Evolutionary conservation across 1,140 invertebrate genomes (phyloP).

Genomic region (Drosophila albomicans): DNA sequence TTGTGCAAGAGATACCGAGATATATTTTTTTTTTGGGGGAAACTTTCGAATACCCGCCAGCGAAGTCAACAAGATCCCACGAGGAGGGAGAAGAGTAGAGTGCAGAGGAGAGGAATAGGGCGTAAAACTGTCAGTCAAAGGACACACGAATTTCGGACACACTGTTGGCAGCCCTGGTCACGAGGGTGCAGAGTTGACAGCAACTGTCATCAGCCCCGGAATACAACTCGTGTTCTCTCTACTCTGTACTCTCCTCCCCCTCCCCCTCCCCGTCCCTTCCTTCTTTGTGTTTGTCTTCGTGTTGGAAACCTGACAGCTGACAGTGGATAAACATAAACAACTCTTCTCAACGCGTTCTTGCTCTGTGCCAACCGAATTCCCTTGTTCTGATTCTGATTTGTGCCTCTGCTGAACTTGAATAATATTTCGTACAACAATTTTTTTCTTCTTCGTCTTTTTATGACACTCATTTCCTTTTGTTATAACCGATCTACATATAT

Average conservation of each 20-base stretch:
- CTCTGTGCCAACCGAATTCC: conserved; percentile 8
- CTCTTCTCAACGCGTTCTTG: background rate
- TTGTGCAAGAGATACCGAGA: conserved; percentile 35
- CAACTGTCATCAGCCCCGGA: conserved; percentile 34
- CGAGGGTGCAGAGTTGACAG: conserved; percentile 51
- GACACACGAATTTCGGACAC: conserved; percentile 34
- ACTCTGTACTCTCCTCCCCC: too few species aligned
- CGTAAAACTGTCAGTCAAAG: conserved; percentile 50
- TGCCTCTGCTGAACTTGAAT: background rate
- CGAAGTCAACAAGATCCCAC: background rate
- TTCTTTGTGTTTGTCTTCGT: conserved; percentile 38
- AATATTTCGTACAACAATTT: background rate
- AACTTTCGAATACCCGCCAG: conserved; percentile 8
- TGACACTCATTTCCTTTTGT: too few species aligned
- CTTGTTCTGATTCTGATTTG: background rate
- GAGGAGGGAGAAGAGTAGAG: background rate
- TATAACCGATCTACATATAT: too few species aligned
- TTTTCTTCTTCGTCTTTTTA: too few species aligned
- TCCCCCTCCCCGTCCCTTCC: background rate
- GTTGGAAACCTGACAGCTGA: conserved; percentile 48
- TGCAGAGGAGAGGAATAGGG: background rate
- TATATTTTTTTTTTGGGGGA: conserved; percentile 23
- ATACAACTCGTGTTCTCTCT: background rate
- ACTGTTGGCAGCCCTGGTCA: conserved; percentile 50
- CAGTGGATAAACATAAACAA: conserved; percentile 62